Evolutionary conservation across 2,888 invertebrate species (phyloP), one percentile per base, ranked within the genome.

Genomic region (Drosophila anceps): DNA sequence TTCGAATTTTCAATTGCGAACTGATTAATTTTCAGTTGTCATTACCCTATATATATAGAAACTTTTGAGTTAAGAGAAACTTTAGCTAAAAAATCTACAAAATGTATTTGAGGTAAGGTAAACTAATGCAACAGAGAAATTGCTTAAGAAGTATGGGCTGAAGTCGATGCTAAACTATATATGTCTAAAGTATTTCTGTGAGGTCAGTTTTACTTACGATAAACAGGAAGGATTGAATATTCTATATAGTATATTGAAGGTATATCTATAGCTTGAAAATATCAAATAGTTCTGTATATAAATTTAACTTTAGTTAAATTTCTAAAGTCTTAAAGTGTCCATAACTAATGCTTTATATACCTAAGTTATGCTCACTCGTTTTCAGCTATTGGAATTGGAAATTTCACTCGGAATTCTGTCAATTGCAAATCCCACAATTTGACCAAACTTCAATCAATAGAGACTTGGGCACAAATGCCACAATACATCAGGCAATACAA

Each of bases 401-500:
- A 84, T 69, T 72, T 62, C 53, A 18, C 4, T 64, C 46, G 57
- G 58, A 66, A 66, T 82, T 69, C 76, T 84, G 79, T 84, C 76
- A 84, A 58, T 57, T 66, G 79, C 73, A 73, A 76, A 63, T 63
- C 35, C 44, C 54, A 61, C 63, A 51, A 29, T 44, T 62, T 37
- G 43, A 51, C 35, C 67, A 77, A 70, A 59, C 63, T 67, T 76
- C 79, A 69, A 68, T 76, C 81, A 78, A 73, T 67, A 57, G 54
- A 31, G 48, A 61, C 68, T 58, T 68, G 35, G 63, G 54, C 48
- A 54, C 54, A 63, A 53, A 72, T 55, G 41, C 67, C 57, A 35
- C 58, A 54, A 55, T 67, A 61, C 64, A 68, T 39, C 55, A 48
- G 75, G 63, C 76, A 79, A 82, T 88, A 85, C 83, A 84, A 84